Base-by-base conservation (phyloP, 2,797 vertebrate genomes). In the Carcharodon carcharias region DNA sequence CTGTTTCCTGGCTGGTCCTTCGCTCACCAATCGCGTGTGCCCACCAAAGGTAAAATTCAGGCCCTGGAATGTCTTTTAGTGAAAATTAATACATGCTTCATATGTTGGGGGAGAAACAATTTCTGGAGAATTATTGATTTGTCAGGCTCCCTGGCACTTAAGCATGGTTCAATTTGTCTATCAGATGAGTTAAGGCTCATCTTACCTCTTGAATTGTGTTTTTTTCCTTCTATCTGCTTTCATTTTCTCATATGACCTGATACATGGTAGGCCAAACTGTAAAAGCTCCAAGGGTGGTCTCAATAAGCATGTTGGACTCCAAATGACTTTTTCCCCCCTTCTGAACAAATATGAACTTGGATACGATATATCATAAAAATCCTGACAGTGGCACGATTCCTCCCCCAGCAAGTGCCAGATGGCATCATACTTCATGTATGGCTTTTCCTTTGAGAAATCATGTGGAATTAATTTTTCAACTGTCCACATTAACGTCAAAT, bases 391-490 rank as follows among this genome's bases (percentile, higher is more conserved):
- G 45, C 63, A 93, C 8, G 91, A 67, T 18, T 67, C n/a, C 61
- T 45, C 61, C 61, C 67, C 91, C 91, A 45, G 31, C n/a, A 93
- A 93, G 63, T 67, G 23, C n/a, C 61, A 65, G 91, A 67, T 5
- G 63, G 63, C 61, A 93, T 45, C 91, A 45, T 67, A 67, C 91
- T 93, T 93, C 61, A 67, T 67, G 91, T 26, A 28, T 0, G 1
- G 61, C 40, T 93, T 93, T 45, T 26, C n/a, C 63, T 93, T n/a
- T 67, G 61, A 45, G 63, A 93, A 93, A 65, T 93, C 91, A 67
- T 67, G 63, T 93, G 91, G 91, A 93, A 93, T 93, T 93, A 40
- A 93, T 93, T 93, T 67, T 93, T 45, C 91, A 93, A 65, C 91
- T 45, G 61, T 67, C 63, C 63, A 93, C 61, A 45, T 93, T 45